Evolutionary conservation across 2,113 vertebrate species (phyloP).

Genomic region (Nothocercus nigrocapillus): DNA sequence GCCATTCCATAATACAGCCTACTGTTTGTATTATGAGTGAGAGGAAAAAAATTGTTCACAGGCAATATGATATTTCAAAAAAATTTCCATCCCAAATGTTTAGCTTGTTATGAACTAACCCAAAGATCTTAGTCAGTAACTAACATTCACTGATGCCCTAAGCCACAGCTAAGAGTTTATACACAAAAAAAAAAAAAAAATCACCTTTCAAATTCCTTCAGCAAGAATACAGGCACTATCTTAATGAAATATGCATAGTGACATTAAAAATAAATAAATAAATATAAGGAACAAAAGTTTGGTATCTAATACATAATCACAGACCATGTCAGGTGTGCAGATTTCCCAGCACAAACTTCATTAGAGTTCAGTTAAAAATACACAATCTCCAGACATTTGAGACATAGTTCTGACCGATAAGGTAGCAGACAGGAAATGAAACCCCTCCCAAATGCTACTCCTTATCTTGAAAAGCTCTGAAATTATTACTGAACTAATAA

Average conservation of each 20-base stretch:
- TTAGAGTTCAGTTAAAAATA: constrained; percentile 84
- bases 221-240: neutral
- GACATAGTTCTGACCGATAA: constrained; percentile 82
- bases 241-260: constrained; percentile 67
- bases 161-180: neutral
- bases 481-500: constrained; percentile 88
- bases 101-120: neutral
- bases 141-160: neutral
- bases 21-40: neutral
- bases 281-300: constrained; percentile 54
- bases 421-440: constrained; percentile 84
- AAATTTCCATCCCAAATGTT: neutral
- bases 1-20: neutral
- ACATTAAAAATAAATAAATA: constrained; percentile 2
- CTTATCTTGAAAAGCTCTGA: constrained; percentile 85
- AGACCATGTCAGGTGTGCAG: constrained; percentile 76
- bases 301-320: constrained; percentile 70
- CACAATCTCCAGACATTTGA: constrained; percentile 81
- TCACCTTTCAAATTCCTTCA: constrained; percentile 4
- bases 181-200: neutral
- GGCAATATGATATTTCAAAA: neutral
- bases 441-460: constrained; percentile 78
- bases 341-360: constrained; percentile 76
- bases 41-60: neutral
- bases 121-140: neutral